Conservation (phyloP, 92 coral and sea anemone species). For the Porites rus region DNA sequence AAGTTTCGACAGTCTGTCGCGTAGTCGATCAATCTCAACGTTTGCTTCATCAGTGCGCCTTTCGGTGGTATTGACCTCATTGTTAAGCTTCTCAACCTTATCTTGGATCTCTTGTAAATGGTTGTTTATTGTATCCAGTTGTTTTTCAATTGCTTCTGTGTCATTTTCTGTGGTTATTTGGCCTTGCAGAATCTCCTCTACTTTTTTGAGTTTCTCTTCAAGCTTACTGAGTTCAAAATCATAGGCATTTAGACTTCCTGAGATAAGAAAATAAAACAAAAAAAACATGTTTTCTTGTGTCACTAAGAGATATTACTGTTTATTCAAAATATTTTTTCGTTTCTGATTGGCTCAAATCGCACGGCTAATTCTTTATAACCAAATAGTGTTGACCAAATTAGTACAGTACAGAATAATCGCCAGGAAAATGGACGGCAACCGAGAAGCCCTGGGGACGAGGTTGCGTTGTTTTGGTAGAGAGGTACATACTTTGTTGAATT, state of each 20-base stretch:
- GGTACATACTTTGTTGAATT: too few species aligned
- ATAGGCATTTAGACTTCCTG: constrained; percentile 77
- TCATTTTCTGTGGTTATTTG: constrained; percentile 84
- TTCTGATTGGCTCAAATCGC: too few species aligned
- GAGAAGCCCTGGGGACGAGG: too few species aligned
- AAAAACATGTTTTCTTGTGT: neutral
- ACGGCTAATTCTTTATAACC: too few species aligned
- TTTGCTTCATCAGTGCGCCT: constrained; percentile 61
- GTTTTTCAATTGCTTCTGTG: constrained; percentile 68
- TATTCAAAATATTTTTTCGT: too few species aligned
- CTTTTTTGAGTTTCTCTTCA: constrained; percentile 77
- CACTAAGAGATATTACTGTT: neutral
- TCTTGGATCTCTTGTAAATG: constrained; percentile 58
- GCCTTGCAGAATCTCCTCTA: constrained; percentile 68
- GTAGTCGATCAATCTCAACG: constrained; percentile 72
- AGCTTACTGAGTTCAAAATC: constrained; percentile 75
- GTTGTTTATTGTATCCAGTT: constrained; percentile 46
- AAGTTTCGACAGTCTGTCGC: constrained; percentile 69
- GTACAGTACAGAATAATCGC: too few species aligned
- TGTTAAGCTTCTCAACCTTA: constrained; percentile 44
- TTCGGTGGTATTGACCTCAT: constrained; percentile 52
- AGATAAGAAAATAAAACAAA: neutral
- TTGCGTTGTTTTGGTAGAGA: too few species aligned
- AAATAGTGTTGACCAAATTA: too few species aligned
- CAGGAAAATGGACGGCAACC: too few species aligned